Conservation (phyloP, 2,888 invertebrate genomes). For the Oligia strigilis region DNA sequence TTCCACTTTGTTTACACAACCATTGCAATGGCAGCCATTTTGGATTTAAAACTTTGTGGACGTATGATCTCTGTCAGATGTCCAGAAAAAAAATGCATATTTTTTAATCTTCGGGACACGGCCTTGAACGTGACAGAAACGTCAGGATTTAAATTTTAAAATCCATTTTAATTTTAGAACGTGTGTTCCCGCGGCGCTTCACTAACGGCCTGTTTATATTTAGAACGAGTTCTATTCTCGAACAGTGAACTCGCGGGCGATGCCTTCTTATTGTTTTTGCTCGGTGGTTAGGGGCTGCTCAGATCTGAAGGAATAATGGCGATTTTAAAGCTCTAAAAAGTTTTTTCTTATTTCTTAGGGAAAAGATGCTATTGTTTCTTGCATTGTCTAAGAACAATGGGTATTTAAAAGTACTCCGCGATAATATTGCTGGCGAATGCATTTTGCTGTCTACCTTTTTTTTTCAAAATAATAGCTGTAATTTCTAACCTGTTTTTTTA, state of each 20-base stretch:
- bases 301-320: constrained; percentile 60
- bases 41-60: constrained; percentile 69
- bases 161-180: constrained; percentile 84
- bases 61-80: constrained; percentile 77
- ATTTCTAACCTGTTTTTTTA: constrained; percentile 8
- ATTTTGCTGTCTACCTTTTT: constrained; percentile 25
- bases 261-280: constrained; percentile 88
- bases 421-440: constrained; percentile 30
- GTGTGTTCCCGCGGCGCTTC: constrained; percentile 86
- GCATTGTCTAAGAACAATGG: constrained; percentile 52
- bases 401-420: constrained; percentile 37
- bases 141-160: constrained; percentile 85
- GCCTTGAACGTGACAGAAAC: constrained; percentile 89
- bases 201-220: constrained; percentile 87
- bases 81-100: constrained; percentile 50
- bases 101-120: constrained; percentile 72
- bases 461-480: not conserved
- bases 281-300: constrained; percentile 72
- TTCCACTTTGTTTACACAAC: constrained; percentile 71
- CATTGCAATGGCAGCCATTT: constrained; percentile 70
- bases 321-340: constrained; percentile 38
- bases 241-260: constrained; percentile 87
- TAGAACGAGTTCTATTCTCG: constrained; percentile 89
- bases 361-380: constrained; percentile 48
- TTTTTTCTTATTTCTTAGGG: constrained; percentile 33